A percentile compares a stretch with the other conserved stretches of the same genome.
These are phyloP conservation scores for Neotragus moschatus DNA, from an alignment of 2,113 vertebrate genomes.

Conservation along the genomic window DNA sequence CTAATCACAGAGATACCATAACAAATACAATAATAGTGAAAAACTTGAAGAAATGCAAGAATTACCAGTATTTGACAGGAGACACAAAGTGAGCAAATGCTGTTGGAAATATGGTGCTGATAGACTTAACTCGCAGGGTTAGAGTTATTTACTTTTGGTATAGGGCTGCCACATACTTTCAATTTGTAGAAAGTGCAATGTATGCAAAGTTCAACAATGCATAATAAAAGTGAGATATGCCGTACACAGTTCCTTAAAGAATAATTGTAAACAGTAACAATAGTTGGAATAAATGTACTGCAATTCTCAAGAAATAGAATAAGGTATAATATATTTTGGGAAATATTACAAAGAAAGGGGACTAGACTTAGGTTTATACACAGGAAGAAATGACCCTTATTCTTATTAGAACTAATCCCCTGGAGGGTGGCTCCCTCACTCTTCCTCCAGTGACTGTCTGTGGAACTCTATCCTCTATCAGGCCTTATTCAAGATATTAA, in stretches of 20 bases:
- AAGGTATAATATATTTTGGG: neutral
- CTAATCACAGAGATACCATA: neutral
- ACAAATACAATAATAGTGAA: neutral
- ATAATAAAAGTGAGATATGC: neutral
- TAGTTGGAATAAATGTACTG: neutral
- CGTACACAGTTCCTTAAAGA: neutral
- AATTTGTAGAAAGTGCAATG: neutral
- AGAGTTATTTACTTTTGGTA: neutral
- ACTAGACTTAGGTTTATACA: neutral
- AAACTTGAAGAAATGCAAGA: neutral
- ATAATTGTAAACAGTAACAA: neutral
- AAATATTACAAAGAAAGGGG: neutral
- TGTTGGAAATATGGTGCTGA: neutral
- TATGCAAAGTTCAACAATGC: neutral
- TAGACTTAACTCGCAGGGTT: neutral
- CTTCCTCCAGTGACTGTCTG: too few relatives aligned
- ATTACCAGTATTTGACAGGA: neutral
- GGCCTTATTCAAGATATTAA: neutral
- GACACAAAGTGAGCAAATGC: neutral
- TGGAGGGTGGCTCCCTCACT: neutral
- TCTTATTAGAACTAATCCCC: neutral
- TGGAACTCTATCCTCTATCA: neutral
- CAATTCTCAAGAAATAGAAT: neutral
- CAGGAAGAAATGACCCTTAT: neutral
- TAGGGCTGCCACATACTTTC: neutral